Evolutionary conservation across 2,797 vertebrate species (phyloP), one percentile per base, ranked within the genome.

Genomic region (Fistularia commersonii): DNA sequence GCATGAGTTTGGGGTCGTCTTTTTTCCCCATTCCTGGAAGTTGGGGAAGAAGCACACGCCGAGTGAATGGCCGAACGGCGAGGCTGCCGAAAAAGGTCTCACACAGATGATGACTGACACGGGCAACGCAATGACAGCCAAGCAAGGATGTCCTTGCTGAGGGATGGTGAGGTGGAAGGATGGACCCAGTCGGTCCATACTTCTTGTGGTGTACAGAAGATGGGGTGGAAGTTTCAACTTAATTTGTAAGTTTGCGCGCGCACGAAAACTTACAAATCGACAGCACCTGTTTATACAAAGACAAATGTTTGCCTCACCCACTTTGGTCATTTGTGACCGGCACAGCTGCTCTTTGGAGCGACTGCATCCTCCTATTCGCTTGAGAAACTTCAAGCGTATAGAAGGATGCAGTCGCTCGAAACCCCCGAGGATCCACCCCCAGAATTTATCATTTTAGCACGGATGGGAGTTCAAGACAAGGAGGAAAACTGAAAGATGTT

Each of bases 1-100:
- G 97, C 97, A 99, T 99, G 68, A 99, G 88, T 74, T 94, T 96
- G 50, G 97, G 97, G 68, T 99, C 97, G n/a, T 99, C 97, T 71
- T 99, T 98, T 88, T 98, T 99, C 50, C 97, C 95, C 96, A 99
- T 98, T 76, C 97, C 97, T 99, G 91, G 52, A 41, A 11, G 39
- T 41, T 6, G 13, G 6, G 11, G 37, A 38, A 38, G 37, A 38
- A 6, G 13, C 3, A 11, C 39, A 41, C 4, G 1, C 11, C 11
- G 11, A 11, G 11, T 6, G 39, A 57, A 47, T 42, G n/a, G 41
- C 41, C 14, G 41, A 8, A n/a, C 13, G 41, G 12, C 8, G 11
- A 8, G 10, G 39, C 10, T 42, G 33, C 15, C 32, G 15, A 7
- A 45, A 32, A 45, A 6, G 15, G 14, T 35, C 14, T 34, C 69